Base-by-base conservation (phyloP, 2,888 invertebrate genomes). In the Xanthostigma xanthostigma region DNA sequence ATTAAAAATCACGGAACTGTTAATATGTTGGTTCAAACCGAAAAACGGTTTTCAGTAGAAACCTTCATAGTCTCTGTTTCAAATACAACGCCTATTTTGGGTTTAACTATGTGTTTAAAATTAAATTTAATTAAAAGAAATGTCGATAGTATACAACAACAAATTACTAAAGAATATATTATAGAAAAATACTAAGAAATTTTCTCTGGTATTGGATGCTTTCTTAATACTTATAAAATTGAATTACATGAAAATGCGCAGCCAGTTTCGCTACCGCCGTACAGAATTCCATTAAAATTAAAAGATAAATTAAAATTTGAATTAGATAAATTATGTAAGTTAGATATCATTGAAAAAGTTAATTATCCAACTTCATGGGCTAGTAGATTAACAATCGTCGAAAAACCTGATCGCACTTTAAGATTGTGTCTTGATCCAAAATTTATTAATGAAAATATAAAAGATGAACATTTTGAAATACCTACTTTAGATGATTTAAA, bases 381-480 rank as follows among this genome's bases (percentile, higher is more conserved):
- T 27, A 3, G 27, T 27, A 27, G 27, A 12, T 17, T 46, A n/a
- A 41, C 40, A 14, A 40, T 46, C 2, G 17, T 5, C 38, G 33
- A 42, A 9, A 42, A 46, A 17, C 33, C 41, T 33, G 36, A 46
- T 41, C 13, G 12, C 10, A 17, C 10, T 9, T 9, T 46, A 12
- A 38, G 46, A 46, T 11, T 46, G 4, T 46, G 46, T 33, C 34
- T 46, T 27, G 46, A 14, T 12, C 46, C 17, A 13, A 13, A n/a
- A 5, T 39, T 41, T 38, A 41, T 46, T 33, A 46, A 46, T 33
- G 3, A 46, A 42, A 34, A n/a, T 27, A 41, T 11, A 17, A 27
- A 14, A 27, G 11, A 11, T 13, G 41, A 46, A 33, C 36, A 11
- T 35, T 13, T 33, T 44, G 14, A n/a, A 33, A 36, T 44, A 4